Evolutionary conservation across 1,140 invertebrate genomes (phyloP), one percentile per base, ranked within the genome.

Genomic region (Solenopsis fugax): DNA sequence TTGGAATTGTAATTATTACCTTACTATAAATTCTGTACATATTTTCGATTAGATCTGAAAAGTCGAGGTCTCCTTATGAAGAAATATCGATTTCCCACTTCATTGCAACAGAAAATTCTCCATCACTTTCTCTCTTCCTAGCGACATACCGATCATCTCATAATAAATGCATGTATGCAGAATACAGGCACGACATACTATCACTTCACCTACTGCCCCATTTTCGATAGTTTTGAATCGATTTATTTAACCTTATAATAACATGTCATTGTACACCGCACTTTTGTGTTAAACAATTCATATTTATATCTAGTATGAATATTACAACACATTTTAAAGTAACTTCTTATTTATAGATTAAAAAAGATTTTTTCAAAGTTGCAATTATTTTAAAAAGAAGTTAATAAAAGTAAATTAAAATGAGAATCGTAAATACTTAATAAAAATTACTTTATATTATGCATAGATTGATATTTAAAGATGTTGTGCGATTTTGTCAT

Each of bases 191-290:
- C 18, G 62, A 41, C 58, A 75, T 50, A 60, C 45, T 65, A 76
- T 76, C 37, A 45, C 56, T 71, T 89, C 45, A 82, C 54, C 56
- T 52, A 62, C 37, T 85, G 71, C 69, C 81, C 87, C 60, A 86
- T 89, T 89, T 89, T 89, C 76, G 34, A 64, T 45, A 82, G 65
- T 82, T 89, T 87, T 72, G 71, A 62, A 87, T 89, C 82, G 87
- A 89, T 89, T 89, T 86, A 75, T 84, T 60, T 67, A 60, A 56
- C 45, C 56, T 87, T 41, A n/a, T 16, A 64, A 24, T 24, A 69
- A 69, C 12, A 12, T 37, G 6, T 24, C 34, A 45, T 18, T 24
- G 6, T 37, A 1, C 3, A 45, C 12, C 3, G 4, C 10, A 56
- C 9, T 80, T 64, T 29, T n/a, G 18, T 48, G 13, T 64, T 24